Evolutionary conservation across 1,140 invertebrate species (phyloP), one percentile per base, ranked within the genome.

Genomic region (Meloidogyne chitwoodi): DNA sequence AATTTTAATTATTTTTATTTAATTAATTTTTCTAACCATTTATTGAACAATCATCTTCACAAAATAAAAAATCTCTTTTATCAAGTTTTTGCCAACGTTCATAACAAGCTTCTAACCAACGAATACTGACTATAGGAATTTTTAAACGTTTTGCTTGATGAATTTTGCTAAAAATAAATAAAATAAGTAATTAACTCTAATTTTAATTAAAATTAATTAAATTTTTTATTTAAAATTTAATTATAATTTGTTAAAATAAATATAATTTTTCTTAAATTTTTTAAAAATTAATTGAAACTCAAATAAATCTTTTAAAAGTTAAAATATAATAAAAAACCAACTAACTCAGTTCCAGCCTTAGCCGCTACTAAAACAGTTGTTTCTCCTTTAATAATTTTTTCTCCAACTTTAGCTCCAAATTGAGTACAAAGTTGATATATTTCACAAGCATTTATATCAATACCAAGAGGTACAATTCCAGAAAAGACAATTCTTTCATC

Each of bases 401-500:
- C 44, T 11, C 62, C 76, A 27, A 77, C 64, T 67, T 68, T 75
- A 8, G 76, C 76, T 4, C 76, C 76, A 41, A 65, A 77, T 24
- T 74, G 76, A 8, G 26, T 34, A 56, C 76, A 77, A 26, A 65
- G 24, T 41, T 62, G 63, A 29, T 78, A 78, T 26, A 78, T 68
- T 56, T 64, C 61, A 27, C 56, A 68, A 19, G 24, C 22, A 44
- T 64, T 70, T 11, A 68, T 31, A 44, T 78, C 77, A 19, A 71
- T 66, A 2, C 75, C 77, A n/a, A 79, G 29, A 16, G 76, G 76
- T 12, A 78, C 41, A 11, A 78, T 73, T 12, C 77, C 77, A 34
- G 77, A 79, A 29, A 78, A 79, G n/a, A 78, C 77, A 26, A 78
- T 80, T 19, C 31, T 38, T 41, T 78, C 77, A n/a, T 62, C 77